A percentile compares a stretch with the other conserved stretches of the same genome.
Evolutionary conservation across 2,888 invertebrate species (phyloP).

Genomic region (Lithosia quadra): DNA sequence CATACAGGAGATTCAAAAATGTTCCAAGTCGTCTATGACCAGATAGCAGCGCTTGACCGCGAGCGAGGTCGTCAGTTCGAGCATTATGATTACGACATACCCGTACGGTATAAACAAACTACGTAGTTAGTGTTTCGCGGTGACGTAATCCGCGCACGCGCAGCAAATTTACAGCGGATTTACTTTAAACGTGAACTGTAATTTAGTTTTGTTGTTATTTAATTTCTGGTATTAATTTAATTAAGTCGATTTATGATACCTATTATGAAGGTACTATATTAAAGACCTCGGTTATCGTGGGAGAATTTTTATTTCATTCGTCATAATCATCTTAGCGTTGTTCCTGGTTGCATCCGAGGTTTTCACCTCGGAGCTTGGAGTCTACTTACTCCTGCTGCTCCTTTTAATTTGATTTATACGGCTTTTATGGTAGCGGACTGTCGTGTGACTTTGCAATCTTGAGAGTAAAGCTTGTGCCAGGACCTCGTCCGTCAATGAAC

Average conservation of each 20-base stretch:
- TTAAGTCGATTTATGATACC: not conserved
- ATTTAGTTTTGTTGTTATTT: not conserved
- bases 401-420: no score
- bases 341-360: no score
- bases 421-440: no score
- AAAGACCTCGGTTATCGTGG: slow-evolving; percentile 2
- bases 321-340: not conserved
- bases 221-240: not conserved
- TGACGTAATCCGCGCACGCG: slow-evolving; percentile 20
- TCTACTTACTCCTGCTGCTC: no score
- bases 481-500: no score
- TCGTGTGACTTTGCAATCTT: no score
- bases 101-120: slow-evolving; percentile 51
- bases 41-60: slow-evolving; percentile 35
- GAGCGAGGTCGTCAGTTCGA: slow-evolving; percentile 33
- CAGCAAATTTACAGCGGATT: not conserved
- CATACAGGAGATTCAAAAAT: not conserved
- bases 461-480: no score
- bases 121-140: slow-evolving; percentile 41
- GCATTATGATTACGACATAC: slow-evolving; percentile 37
- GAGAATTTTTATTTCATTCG: not conserved
- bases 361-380: no score
- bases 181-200: not conserved
- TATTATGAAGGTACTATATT: not conserved
- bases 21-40: slow-evolving; percentile 16